Percentiles rank a stretch among this genome's conserved stretches.
Conservation (phyloP, 2,797 vertebrate genomes). For the Crenichthys baileyi region DNA sequence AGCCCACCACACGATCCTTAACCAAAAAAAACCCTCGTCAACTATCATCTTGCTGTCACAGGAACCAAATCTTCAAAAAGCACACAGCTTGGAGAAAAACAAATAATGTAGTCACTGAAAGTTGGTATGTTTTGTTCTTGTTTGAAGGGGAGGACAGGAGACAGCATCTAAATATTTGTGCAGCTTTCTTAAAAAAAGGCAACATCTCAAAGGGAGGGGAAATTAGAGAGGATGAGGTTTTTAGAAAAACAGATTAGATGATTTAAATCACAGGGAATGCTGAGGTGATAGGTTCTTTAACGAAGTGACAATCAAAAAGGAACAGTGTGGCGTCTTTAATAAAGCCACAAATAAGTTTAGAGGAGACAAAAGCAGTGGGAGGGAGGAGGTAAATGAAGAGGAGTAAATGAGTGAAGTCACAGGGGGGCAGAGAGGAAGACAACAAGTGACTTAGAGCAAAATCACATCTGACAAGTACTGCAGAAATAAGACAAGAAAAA, state of each 20-base stretch:
- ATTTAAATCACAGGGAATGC: conserved; percentile 20
- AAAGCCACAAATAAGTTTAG: conserved; percentile 24
- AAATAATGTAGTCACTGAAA: conserved; percentile 32
- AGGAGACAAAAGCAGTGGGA: conserved; percentile 11
- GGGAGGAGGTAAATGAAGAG: not conserved
- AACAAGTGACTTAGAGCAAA: conserved; percentile 24
- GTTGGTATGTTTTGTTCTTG: conserved; percentile 35
- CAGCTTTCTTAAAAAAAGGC: conserved; percentile 7
- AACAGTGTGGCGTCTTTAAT: conserved; percentile 34
- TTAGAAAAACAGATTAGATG: conserved; percentile 15
- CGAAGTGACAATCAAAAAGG: conserved; percentile 2
- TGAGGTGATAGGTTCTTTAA: not conserved
- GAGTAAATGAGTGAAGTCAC: conserved; percentile 18
- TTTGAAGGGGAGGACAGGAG: conserved; percentile 39
- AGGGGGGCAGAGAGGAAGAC: conserved; percentile 10
- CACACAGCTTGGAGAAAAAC: conserved; percentile 12
- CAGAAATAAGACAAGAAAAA: conserved; percentile 6
- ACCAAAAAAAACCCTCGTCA: conserved; percentile 37
- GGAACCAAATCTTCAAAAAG: conserved; percentile 45
- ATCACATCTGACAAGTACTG: conserved; percentile 43
- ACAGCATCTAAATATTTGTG: conserved; percentile 29
- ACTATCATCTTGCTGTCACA: conserved; percentile 59
- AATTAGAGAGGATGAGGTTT: not conserved
- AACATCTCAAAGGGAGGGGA: conserved; percentile 11
- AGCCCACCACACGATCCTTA: conserved; percentile 29